Base-by-base conservation (phyloP, 2,888 invertebrate genomes). In the Sinotaia quadrata region DNA sequence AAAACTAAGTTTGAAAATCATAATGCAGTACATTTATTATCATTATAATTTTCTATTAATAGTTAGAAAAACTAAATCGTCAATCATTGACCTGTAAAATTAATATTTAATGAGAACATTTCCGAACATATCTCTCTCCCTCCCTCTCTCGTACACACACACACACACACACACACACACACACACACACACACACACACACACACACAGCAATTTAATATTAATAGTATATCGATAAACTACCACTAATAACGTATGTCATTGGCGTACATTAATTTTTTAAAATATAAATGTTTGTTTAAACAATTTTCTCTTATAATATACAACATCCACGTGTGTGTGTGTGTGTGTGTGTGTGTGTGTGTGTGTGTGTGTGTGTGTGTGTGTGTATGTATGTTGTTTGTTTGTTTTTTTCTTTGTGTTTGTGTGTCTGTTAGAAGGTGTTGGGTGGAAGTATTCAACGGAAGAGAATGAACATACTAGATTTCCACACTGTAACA, bases 111-210 rank as follows among this genome's bases (percentile, higher is more conserved):
- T n/a, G n/a, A n/a, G n/a, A n/a, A n/a, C n/a, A n/a, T n/a, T n/a
- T n/a, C n/a, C n/a, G n/a, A n/a, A n/a, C n/a, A n/a, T n/a, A 21
- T 24, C 49, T 49, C 49, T 7, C 49, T 1, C 10, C 7, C 49
- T 49, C 18, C 7, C 29, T 33, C n/a, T 12, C 56, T 31, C 33
- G 21, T 34, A 31, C 56, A 37, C 37, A 24, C 37, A 24, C 58
- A 37, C 37, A 4, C 58, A 37, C 57, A 34, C 57, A 57, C 57
- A 34, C 57, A 36, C 21, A 34, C 56, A 56, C 56, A n/a, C 56
- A 29, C 31, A 8, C 56, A 29, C 56, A n/a, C 34, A 36, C 21
- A 10, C 56, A 57, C 34, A 57, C 34, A n/a, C 56, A 57, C 1
- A n/a, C 56, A 57, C 56, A 15, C 56, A 41, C 10, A 41, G 41